Base-by-base conservation (phyloP, 2,113 vertebrate species). In the Ptychochromis oligacanthus region DNA sequence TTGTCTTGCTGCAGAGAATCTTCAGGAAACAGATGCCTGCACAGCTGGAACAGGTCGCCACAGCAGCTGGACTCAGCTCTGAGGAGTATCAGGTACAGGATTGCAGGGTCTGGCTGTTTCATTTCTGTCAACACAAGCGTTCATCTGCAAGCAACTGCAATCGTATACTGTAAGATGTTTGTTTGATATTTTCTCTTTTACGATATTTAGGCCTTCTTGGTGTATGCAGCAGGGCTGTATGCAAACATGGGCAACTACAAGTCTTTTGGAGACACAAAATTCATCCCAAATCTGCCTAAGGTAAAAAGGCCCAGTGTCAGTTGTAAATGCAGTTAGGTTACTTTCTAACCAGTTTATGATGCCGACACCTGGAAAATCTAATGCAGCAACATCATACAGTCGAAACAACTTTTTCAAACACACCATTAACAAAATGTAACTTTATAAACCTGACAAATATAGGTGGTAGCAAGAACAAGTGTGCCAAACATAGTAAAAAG, bases 231-330 rank as follows among this genome's bases (percentile, higher is more conserved):
- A 0, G 97, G 97, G 10, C 84, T 98, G 70, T 98, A 97, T 92
- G 96, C 97, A 93, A 98, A 98, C 93, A 98, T 98, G 97, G 97
- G 97, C 58, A 98, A 98, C 95, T 98, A 98, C 92, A 98, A 98
- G 85, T 98, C 97, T 26, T 98, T 98, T 9, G 97, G 97, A 5
- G 97, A 98, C 92, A 97, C 97, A 28, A 98, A 98, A 90, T 98
- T 98, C 87, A 94, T 98, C 54, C 97, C 97, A 77, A 98, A 96
- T 88, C 84, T 98, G 18, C 95, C 97, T 9, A 96, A 97, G 96
- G 97, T 98, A 87, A 95, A 91, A 36, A 1, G 2, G 2, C 11
- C 28, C 9, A 12, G 8, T 36, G 3, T 28, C 15, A 2, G 6
- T 20, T 57, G 54, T 24, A 10, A 62, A 60, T 80, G 7, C 17